Conservation (phyloP, 2,797 vertebrate species). For the Nothura maculosa region DNA sequence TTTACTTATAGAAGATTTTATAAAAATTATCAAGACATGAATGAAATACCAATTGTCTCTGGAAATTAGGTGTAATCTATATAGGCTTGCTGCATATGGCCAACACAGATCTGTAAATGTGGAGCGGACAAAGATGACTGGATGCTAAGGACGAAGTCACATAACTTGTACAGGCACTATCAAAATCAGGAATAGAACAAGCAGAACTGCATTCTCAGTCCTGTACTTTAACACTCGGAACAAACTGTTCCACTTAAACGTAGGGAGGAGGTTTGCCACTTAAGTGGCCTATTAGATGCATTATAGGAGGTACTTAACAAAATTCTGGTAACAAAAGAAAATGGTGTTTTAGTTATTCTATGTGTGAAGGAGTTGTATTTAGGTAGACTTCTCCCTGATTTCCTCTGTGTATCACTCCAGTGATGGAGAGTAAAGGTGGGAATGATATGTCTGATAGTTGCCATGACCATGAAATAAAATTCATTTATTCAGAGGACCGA, state of each 20-base stretch:
- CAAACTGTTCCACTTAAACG: conserved; percentile 18
- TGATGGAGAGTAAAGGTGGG: neutral
- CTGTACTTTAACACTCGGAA: neutral
- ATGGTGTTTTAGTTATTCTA: neutral
- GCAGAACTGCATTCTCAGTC: neutral
- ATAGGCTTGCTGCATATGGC: neutral
- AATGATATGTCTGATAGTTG: neutral
- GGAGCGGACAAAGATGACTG: neutral
- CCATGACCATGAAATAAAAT: neutral
- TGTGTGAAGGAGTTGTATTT: neutral
- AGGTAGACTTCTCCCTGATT: neutral
- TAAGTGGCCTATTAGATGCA: neutral
- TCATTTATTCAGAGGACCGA: neutral
- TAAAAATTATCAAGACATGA: neutral
- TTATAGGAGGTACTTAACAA: neutral
- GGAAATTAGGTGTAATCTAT: neutral
- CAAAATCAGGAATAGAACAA: neutral
- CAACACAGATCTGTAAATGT: neutral
- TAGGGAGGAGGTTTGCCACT: neutral
- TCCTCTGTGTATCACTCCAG: neutral
- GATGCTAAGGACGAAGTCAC: neutral
- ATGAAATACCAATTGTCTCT: neutral
- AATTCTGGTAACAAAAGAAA: neutral
- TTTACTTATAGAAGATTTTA: fast-evolving
- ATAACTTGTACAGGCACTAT: neutral